These are phyloP conservation scores for Silurus lanzhouensis DNA, from an alignment of 2,797 vertebrate species.

Conservation along the genomic window DNA sequence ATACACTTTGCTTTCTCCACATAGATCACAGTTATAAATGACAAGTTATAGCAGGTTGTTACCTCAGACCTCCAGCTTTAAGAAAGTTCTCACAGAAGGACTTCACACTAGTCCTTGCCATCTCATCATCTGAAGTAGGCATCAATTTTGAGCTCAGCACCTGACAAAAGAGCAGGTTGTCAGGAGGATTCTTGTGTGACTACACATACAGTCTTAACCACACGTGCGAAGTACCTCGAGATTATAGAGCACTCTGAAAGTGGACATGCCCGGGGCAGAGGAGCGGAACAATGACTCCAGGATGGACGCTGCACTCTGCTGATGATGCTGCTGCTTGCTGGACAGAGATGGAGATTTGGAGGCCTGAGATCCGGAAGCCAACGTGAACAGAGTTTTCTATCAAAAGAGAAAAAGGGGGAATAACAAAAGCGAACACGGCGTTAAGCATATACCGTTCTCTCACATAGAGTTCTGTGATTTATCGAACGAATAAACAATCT, in stretches of 20 bases:
- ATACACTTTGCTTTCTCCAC: neutral
- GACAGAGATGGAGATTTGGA: constrained; percentile 93
- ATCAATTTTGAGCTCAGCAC: constrained; percentile 98
- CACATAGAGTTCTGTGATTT: neutral
- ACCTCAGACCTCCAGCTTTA: constrained; percentile 97
- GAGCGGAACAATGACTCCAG: constrained; percentile 94
- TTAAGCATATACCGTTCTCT: constrained; percentile 25
- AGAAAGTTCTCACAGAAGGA: constrained; percentile 99
- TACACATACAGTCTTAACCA: constrained; percentile 74
- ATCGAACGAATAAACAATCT: constrained; percentile 24
- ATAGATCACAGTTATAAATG: neutral
- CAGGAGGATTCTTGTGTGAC: neutral
- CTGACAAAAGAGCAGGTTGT: constrained; percentile 62
- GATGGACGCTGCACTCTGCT: constrained; percentile 94
- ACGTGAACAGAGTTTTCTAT: constrained; percentile 93
- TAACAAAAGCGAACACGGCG: neutral
- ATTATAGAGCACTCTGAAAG: constrained; percentile 97
- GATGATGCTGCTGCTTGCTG: constrained; percentile 96
- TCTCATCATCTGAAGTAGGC: constrained; percentile 98
- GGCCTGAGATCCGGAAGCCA: constrained; percentile 83
- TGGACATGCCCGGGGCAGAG: constrained; percentile 97
- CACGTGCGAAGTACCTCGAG: constrained; percentile 80
- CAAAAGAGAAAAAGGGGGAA: neutral
- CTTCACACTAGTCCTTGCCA: constrained; percentile 98
- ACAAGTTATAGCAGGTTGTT: constrained; percentile 41